Evolutionary conservation across 2,113 vertebrate species (phyloP), one percentile per base, ranked within the genome.

Genomic region (Meles meles): DNA sequence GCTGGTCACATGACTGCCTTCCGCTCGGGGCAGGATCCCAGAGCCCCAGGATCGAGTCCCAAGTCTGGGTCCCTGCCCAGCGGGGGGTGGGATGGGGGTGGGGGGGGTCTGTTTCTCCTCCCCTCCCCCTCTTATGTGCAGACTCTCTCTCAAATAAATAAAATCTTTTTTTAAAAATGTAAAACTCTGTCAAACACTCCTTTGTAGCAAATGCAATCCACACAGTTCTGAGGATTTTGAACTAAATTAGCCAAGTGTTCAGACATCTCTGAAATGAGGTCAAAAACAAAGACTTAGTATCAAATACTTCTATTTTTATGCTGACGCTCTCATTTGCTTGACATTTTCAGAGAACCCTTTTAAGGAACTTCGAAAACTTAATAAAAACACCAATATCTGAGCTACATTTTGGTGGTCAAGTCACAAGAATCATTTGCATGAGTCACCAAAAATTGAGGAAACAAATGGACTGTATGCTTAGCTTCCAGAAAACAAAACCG

Each of bases 381-480:
- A 49, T 23, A 14, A 42, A 87, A 92, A 47, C 11, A 31, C 39
- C 85, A 23, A 29, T 14, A 23, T 23, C 6, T 9, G 27, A 47
- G 27, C 42, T 13, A 3, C 0, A 29, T 6, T 63, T 20, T 42
- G 15, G 71, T 13, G 49, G 42, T 20, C 31, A 47, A 42, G 23
- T 34, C 61, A 4, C 0, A 7, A 55, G 52, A 72, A 8, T 25
- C 25, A n/a, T 23, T 83, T 34, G 72, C 65, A 27, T 6, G 42
- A 7, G 14, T 18, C 37, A 15, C 0, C 10, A 65, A 8, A 25
- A 15, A 11, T 31, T 11, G 20, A 10, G 52, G 21, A 7, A 12
- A 23, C 13, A 5, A 0, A 6, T 1, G 23, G 0, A 0, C 5
- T 10, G 0, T 5, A 12, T 29, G 27, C 6, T 44, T 21, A 39